phyloP scores from a whole-genome alignment of 2,113 vertebrate species.

The Mastomys natalensis region DNA sequence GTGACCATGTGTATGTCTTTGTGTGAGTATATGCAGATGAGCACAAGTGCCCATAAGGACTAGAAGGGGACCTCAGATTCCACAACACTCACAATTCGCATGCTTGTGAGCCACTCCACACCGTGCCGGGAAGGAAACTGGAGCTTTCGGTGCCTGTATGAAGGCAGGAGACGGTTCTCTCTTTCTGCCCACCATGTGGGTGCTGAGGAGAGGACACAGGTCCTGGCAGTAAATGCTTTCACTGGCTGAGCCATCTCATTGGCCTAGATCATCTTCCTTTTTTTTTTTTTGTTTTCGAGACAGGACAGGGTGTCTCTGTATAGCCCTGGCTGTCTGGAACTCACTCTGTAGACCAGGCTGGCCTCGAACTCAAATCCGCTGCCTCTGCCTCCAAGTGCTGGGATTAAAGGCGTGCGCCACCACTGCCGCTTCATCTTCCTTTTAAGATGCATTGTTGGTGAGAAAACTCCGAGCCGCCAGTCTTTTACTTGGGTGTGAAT shows the following conservation, averaged over 20 bases:
- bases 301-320: no score
- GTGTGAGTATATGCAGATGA: not conserved
- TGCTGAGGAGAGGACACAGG: not conserved
- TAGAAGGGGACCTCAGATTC: not conserved
- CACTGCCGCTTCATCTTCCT: no score
- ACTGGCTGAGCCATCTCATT: no score
- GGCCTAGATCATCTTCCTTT: not conserved
- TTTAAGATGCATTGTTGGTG: slow-evolving; percentile 1
- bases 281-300: no score
- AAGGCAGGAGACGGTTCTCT: not conserved
- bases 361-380: no score
- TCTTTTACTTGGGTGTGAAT: not conserved
- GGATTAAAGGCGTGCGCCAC: no score
- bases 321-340: no score
- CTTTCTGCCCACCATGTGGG: no score
- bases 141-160: not conserved
- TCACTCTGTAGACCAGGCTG: no score
- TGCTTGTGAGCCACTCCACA: not conserved
- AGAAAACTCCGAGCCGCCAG: not conserved
- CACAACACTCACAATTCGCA: not conserved
- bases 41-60: no score
- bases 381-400: no score
- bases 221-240: not conserved
- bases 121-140: not conserved
- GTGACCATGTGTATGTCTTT: not conserved